A percentile compares a stretch with the other conserved stretches of the same genome.
Conservation (phyloP, 2,113 vertebrate species). For the Tautogolabrus adspersus region DNA sequence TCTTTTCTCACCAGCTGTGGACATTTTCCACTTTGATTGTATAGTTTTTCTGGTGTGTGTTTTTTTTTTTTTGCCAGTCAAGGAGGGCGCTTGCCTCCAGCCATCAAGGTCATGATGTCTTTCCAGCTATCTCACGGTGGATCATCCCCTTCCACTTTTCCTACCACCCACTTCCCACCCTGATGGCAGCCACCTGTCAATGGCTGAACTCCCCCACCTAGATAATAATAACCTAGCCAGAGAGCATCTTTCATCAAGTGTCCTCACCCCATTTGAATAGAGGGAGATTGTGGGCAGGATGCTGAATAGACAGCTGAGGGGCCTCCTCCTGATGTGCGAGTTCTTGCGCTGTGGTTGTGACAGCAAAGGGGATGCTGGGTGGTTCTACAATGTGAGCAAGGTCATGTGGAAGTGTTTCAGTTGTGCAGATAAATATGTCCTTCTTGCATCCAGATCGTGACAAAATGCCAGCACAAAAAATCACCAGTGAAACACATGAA, state of each 20-base stretch:
- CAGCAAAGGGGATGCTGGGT: slow-evolving; percentile 38
- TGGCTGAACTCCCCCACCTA: slow-evolving; percentile 49
- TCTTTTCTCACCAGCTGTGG: slow-evolving; percentile 32
- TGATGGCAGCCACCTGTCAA: slow-evolving; percentile 66
- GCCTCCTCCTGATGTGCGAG: slow-evolving; percentile 36
- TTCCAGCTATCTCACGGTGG: slow-evolving; percentile 8
- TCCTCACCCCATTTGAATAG: slow-evolving; percentile 58
- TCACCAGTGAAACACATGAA: background rate
- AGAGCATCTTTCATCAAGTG: slow-evolving; percentile 55
- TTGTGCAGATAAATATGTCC: background rate
- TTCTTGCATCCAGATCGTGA: background rate
- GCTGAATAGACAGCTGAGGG: slow-evolving; percentile 36
- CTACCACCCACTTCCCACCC: slow-evolving; percentile 39
- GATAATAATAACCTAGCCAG: slow-evolving; percentile 69
- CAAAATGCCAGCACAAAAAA: background rate
- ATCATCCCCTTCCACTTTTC: slow-evolving; percentile 45
- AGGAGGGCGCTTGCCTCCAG: slow-evolving; percentile 34
- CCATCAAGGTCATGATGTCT: slow-evolving; percentile 64
- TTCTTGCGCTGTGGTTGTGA: slow-evolving; percentile 48
- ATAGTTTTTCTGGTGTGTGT: background rate
- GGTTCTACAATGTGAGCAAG: slow-evolving; percentile 43
- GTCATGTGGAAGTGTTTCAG: slow-evolving; percentile 22
- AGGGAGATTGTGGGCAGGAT: slow-evolving; percentile 37
- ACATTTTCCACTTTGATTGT: slow-evolving; percentile 13
- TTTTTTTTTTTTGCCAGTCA: background rate